A percentile compares a stretch with the other conserved stretches of the same genome.
Conservation (phyloP, 2,113 vertebrate genomes). For the Oostethus manadensis region DNA sequence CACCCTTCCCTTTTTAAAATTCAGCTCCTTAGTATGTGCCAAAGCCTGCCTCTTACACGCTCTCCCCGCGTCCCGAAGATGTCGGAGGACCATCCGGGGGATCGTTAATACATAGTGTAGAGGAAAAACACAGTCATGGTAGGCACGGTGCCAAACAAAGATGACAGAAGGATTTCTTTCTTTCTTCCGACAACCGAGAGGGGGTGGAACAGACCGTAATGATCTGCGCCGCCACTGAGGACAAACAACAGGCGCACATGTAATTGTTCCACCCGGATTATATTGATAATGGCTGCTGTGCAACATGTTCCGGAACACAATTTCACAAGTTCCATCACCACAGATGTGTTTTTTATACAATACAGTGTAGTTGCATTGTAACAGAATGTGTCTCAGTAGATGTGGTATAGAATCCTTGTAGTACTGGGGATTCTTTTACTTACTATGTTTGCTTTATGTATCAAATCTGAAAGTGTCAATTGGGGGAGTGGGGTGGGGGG, state of each 20-base stretch:
- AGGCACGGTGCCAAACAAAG: constrained; percentile 9
- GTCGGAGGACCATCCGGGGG: constrained; percentile 4
- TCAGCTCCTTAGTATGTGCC: constrained; percentile 34
- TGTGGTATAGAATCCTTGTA: background rate
- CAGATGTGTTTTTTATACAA: too few species aligned
- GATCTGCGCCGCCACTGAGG: background rate
- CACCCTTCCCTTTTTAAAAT: constrained; percentile 20
- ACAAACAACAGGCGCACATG: too few species aligned
- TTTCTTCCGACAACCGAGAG: background rate
- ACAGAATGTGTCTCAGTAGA: too few species aligned
- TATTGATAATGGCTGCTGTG: too few species aligned
- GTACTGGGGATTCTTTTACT: background rate
- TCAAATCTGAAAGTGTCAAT: too few species aligned
- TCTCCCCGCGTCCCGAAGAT: constrained; percentile 12
- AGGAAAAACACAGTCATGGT: background rate
- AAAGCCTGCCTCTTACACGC: background rate
- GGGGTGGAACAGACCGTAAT: too few species aligned
- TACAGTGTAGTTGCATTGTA: too few species aligned
- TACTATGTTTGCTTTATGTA: too few species aligned
- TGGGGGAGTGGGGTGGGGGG: too few species aligned
- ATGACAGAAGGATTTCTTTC: background rate
- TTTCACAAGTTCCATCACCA: too few species aligned
- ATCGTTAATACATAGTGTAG: constrained; percentile 17
- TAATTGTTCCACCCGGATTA: too few species aligned
- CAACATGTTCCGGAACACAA: too few species aligned